These are phyloP conservation scores for Pomacea canaliculata DNA, from an alignment of 2,888 invertebrate species.

Conservation along the genomic window DNA sequence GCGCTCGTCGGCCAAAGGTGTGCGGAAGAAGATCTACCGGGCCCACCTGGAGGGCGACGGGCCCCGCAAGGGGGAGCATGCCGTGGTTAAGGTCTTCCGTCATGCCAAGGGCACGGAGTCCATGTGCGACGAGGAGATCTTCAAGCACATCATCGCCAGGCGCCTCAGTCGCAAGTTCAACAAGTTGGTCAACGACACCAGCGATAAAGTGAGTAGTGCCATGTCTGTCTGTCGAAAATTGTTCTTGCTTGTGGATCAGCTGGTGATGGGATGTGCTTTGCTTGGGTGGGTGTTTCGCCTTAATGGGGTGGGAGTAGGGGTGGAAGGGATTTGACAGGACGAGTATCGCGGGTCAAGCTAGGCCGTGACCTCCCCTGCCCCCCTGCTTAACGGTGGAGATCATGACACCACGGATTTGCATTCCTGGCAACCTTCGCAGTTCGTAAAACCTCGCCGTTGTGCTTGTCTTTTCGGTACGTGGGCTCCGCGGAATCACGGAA, in stretches of 20 bases:
- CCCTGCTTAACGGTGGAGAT: too few relatives aligned
- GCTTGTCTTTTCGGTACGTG: too few relatives aligned
- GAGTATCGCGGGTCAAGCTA: too few relatives aligned
- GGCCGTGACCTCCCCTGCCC: too few relatives aligned
- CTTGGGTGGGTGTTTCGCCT: not conserved
- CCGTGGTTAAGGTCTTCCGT: constrained; percentile 38
- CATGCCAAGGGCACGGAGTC: constrained; percentile 30
- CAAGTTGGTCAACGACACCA: constrained; percentile 26
- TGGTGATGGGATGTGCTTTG: not conserved
- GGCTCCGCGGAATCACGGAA: too few relatives aligned
- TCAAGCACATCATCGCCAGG: constrained; percentile 31
- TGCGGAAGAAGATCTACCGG: constrained; percentile 36
- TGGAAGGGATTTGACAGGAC: not conserved
- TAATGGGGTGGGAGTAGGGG: not conserved
- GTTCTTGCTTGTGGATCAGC: not conserved
- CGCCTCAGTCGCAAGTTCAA: constrained; percentile 32
- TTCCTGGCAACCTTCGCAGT: too few relatives aligned
- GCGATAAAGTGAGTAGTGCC: constrained; percentile 11
- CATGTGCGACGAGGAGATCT: constrained; percentile 35
- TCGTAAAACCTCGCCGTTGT: too few relatives aligned
- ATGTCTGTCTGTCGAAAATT: not conserved
- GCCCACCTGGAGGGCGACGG: constrained; percentile 39
- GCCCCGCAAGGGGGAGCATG: constrained; percentile 36
- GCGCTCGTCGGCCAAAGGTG: constrained; percentile 31
- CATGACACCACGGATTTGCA: too few relatives aligned